Percentiles rank a stretch among this genome's conserved stretches.
Evolutionary conservation across 1,140 invertebrate species (phyloP).

Genomic region (Acromyrmex echinatior): DNA sequence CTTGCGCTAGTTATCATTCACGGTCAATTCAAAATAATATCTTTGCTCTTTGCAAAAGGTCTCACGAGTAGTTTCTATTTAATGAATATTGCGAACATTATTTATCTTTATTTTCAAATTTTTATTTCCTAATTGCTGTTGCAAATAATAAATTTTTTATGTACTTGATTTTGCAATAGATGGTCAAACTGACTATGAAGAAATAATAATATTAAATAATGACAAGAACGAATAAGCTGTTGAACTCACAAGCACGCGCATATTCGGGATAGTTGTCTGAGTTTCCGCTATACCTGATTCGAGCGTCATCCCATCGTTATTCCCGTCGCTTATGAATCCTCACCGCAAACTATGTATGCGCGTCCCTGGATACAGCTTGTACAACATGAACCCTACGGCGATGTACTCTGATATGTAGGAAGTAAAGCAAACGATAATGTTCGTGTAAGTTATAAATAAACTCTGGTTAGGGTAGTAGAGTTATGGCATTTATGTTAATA

Average conservation of each 20-base stretch:
- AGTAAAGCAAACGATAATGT: slow-evolving; percentile 51
- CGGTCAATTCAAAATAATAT: neutral
- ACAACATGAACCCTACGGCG: slow-evolving; percentile 42
- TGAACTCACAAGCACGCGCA: slow-evolving; percentile 11
- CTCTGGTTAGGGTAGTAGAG: slow-evolving; percentile 1
- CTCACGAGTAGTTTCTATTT: neutral
- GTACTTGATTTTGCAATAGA: neutral
- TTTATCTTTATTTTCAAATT: neutral
- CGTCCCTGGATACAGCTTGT: slow-evolving; percentile 35
- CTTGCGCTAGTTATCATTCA: neutral
- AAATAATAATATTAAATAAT: neutral
- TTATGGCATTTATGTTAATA: slow-evolving; percentile 44
- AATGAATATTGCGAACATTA: neutral
- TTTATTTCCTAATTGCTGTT: neutral
- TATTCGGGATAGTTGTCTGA: slow-evolving; percentile 39
- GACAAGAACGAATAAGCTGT: slow-evolving; percentile 12
- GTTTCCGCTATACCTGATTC: slow-evolving; percentile 19
- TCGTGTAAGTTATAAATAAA: slow-evolving; percentile 63
- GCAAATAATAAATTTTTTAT: neutral
- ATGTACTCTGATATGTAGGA: slow-evolving; percentile 54
- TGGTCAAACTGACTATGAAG: neutral
- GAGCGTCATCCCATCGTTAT: slow-evolving; percentile 47
- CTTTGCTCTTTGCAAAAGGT: neutral
- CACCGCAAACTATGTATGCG: slow-evolving; percentile 36
- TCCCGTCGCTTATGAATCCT: slow-evolving; percentile 65